A percentile compares a stretch with the other conserved stretches of the same genome.
phyloP scores from a whole-genome alignment of 2,888 invertebrate species.

The Dicycla oo region DNA sequence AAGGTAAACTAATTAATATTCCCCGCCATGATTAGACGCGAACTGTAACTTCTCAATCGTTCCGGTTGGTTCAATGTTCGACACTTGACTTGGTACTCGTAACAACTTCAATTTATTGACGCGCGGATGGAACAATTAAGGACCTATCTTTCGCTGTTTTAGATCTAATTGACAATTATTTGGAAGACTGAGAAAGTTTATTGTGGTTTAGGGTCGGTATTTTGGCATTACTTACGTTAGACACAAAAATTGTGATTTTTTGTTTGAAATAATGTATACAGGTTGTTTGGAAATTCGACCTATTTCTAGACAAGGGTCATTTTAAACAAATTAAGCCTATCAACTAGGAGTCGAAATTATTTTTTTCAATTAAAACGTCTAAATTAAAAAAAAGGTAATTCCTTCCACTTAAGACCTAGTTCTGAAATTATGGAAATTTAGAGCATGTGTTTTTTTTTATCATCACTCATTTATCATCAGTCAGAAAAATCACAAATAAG shows the following conservation, averaged over 20 bases:
- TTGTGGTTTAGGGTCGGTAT: neutral
- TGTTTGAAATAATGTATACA: neutral
- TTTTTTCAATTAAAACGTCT: too few species aligned
- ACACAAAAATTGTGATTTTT: neutral
- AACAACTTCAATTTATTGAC: conserved; percentile 61
- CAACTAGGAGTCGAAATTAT: too few species aligned
- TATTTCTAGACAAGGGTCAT: too few species aligned
- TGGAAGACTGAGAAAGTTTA: neutral
- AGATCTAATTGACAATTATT: conserved; percentile 12
- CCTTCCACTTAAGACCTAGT: too few species aligned
- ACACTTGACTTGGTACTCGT: conserved; percentile 55
- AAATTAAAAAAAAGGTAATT: too few species aligned
- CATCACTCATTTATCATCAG: too few species aligned
- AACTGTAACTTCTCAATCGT: conserved; percentile 72
- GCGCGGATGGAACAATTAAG: conserved; percentile 26
- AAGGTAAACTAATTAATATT: conserved; percentile 75
- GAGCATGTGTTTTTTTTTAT: too few species aligned
- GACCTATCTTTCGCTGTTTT: conserved; percentile 18
- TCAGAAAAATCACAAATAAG: too few species aligned
- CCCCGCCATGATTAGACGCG: conserved; percentile 70
- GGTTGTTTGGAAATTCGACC: too few species aligned
- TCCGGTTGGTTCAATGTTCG: conserved; percentile 64
- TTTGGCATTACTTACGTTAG: neutral
- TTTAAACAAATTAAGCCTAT: too few species aligned
- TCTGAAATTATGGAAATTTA: too few species aligned